A percentile compares a stretch with the other conserved stretches of the same genome.
Conservation (phyloP, 2,113 vertebrate genomes). For the Tachysurus fulvidraco region DNA sequence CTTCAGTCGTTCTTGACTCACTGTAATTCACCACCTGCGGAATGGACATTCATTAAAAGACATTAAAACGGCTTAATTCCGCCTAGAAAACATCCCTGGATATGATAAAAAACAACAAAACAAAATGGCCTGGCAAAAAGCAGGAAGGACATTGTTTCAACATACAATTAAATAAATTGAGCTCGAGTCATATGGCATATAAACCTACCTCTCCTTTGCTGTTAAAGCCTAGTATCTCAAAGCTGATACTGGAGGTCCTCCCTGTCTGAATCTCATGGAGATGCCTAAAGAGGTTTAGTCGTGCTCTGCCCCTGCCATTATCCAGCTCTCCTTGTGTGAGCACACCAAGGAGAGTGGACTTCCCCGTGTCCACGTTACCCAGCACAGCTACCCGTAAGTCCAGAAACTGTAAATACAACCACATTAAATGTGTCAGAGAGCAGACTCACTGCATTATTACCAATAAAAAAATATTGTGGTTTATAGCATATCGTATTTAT, state of each 20-base stretch:
- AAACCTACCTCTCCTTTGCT: slow-evolving; percentile 91
- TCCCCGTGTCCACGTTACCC: slow-evolving; percentile 96
- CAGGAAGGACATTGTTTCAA: not conserved
- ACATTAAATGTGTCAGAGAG: slow-evolving; percentile 13
- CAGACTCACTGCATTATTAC: not conserved
- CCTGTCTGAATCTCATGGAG: slow-evolving; percentile 98
- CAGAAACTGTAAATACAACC: slow-evolving; percentile 80
- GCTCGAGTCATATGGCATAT: not conserved
- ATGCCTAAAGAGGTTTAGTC: slow-evolving; percentile 97
- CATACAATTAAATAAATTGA: not conserved
- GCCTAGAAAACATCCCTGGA: not conserved
- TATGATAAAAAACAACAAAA: not conserved
- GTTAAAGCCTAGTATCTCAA: slow-evolving; percentile 97
- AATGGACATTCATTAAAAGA: not conserved
- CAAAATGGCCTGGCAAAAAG: not conserved
- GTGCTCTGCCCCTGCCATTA: slow-evolving; percentile 91
- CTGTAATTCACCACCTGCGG: slow-evolving; percentile 96
- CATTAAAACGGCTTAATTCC: not conserved
- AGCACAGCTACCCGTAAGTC: slow-evolving; percentile 95
- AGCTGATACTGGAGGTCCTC: slow-evolving; percentile 97
- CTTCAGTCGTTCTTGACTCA: slow-evolving; percentile 93
- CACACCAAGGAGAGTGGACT: slow-evolving; percentile 94
- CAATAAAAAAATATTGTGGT: not conserved
- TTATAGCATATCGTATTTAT: not conserved
- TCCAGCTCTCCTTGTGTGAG: slow-evolving; percentile 96